Evolutionary conservation across 2,797 vertebrate genomes (phyloP).

Genomic region (Hoplostethus mediterraneus): DNA sequence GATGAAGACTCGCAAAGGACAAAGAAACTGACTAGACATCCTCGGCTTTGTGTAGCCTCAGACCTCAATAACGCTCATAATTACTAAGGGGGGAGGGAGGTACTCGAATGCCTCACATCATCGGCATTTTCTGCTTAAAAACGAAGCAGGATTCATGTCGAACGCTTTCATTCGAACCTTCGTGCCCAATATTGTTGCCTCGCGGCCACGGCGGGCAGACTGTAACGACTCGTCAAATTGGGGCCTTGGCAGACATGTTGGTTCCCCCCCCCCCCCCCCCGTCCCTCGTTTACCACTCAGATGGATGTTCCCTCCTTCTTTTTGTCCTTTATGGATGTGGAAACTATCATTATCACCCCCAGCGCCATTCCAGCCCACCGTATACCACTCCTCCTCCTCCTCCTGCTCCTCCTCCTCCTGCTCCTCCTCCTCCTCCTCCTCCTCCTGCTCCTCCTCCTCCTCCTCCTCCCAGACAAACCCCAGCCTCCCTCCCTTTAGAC

Average conservation of each 20-base stretch:
- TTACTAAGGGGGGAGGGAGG: slow-evolving; percentile 43
- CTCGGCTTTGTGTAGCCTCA: slow-evolving; percentile 18
- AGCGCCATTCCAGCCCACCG: slow-evolving; percentile 18
- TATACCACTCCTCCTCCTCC: slow-evolving; percentile 10
- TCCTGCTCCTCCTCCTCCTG: no score
- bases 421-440: not conserved
- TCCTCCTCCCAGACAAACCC: slow-evolving; percentile 21
- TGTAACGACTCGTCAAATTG: slow-evolving; percentile 61
- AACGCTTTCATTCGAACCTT: slow-evolving; percentile 68
- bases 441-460: not conserved
- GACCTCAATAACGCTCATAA: slow-evolving; percentile 30
- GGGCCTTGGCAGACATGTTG: slow-evolving; percentile 58
- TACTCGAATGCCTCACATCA: slow-evolving; percentile 60
- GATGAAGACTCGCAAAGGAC: not conserved
- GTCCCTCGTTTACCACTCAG: slow-evolving; percentile 42
- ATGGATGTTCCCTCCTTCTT: slow-evolving; percentile 36
- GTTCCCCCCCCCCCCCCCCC: slow-evolving; percentile 49
- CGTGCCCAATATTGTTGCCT: slow-evolving; percentile 50
- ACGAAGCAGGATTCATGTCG: slow-evolving; percentile 38
- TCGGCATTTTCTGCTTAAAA: slow-evolving; percentile 45
- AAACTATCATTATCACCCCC: slow-evolving; percentile 64
- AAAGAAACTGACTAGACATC: not conserved
- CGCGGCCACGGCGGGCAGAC: slow-evolving; percentile 64
- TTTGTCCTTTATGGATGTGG: slow-evolving; percentile 46
- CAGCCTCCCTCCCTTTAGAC: slow-evolving; percentile 8